Evolutionary conservation across 2,113 vertebrate genomes (phyloP).

Genomic region (Lasiurus borealis): DNA sequence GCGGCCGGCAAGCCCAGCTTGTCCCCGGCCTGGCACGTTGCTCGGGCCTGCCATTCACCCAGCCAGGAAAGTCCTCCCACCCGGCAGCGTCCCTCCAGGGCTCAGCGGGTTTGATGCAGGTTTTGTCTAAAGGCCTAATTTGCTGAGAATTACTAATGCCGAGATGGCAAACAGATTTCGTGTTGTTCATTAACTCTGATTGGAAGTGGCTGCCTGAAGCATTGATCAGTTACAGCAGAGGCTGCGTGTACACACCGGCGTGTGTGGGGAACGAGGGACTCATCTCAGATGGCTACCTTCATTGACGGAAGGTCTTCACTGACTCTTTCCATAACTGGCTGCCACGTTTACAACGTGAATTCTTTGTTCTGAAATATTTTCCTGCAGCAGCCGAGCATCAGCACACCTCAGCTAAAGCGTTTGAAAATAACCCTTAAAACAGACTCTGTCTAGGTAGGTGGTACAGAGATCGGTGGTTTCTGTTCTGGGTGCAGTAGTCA

Average conservation of each 20-base stretch:
- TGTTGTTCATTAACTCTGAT: slow-evolving; percentile 70
- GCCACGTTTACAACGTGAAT: background rate
- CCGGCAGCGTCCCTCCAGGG: background rate
- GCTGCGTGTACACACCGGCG: background rate
- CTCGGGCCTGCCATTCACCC: background rate
- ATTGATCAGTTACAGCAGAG: slow-evolving; percentile 56
- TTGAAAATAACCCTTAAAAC: background rate
- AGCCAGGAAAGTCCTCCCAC: background rate
- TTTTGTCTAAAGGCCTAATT: slow-evolving; percentile 58
- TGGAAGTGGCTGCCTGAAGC: slow-evolving; percentile 65
- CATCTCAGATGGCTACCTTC: background rate
- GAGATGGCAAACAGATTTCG: slow-evolving; percentile 51
- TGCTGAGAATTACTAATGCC: slow-evolving; percentile 58
- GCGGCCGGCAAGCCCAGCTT: background rate
- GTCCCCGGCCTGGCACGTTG: accelerated
- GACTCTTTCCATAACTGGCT: background rate
- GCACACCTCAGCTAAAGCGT: slow-evolving; percentile 17
- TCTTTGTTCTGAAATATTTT: background rate
- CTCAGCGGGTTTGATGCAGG: slow-evolving; percentile 43
- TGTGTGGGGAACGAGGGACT: background rate
- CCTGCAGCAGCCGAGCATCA: background rate
- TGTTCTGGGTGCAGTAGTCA: background rate
- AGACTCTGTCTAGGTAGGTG: background rate
- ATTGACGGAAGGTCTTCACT: background rate
- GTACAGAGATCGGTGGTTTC: background rate